These are phyloP conservation scores for Cnemophilus loriae DNA, from an alignment of 2,113 vertebrate species.

Conservation along the genomic window DNA sequence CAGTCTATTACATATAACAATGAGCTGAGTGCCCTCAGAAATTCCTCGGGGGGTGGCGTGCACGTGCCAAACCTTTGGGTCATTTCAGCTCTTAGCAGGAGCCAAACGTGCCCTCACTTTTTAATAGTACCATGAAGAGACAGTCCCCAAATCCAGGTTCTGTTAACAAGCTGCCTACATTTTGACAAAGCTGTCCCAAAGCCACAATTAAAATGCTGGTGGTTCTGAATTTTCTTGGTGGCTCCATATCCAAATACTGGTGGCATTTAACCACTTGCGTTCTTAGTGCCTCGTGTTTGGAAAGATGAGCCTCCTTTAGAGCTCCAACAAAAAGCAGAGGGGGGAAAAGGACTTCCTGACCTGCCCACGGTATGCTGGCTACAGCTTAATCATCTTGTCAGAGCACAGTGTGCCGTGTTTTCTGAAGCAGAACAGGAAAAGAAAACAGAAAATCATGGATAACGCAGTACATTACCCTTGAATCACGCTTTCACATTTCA, in stretches of 20 bases:
- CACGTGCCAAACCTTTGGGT: rapidly evolving
- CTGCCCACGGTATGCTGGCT: neutral
- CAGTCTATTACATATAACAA: neutral
- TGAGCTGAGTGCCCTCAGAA: neutral
- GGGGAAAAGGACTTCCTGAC: neutral
- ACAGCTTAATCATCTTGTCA: neutral
- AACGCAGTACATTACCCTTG: neutral
- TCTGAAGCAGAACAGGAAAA: neutral
- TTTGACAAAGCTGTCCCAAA: neutral
- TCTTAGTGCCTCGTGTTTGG: neutral
- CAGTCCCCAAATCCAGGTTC: neutral
- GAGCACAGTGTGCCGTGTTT: neutral
- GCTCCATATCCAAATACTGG: neutral
- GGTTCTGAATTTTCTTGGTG: neutral
- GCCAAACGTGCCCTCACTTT: neutral
- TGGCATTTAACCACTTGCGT: neutral
- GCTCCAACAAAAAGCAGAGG: neutral
- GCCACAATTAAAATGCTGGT: neutral
- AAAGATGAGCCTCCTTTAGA: neutral
- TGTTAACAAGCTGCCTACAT: neutral
- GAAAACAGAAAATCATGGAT: neutral
- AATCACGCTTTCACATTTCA: neutral
- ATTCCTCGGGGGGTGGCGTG: neutral
- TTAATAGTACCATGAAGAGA: neutral
- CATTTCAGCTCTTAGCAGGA: neutral